Conservation (phyloP, 2,113 vertebrate species). For the Axis porcinus region DNA sequence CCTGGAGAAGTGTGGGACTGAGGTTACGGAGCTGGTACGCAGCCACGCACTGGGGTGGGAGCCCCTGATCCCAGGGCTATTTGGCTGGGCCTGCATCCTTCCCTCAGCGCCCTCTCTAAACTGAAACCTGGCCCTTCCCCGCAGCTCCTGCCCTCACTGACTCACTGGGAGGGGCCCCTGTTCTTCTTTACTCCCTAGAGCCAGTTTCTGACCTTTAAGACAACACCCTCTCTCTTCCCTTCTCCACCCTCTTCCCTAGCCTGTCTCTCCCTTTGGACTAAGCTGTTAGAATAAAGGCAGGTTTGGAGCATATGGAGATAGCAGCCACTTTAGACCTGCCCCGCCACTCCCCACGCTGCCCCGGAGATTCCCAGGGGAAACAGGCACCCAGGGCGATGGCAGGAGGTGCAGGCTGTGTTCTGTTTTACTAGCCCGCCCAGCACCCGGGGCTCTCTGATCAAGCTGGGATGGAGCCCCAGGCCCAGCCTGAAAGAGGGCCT, state of each 20-base stretch:
- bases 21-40: neutral
- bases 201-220: conserved; percentile 1
- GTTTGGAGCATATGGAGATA: neutral
- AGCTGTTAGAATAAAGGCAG: conserved; percentile 22
- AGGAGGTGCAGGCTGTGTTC: neutral
- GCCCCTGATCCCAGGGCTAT: neutral
- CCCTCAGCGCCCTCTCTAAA: neutral
- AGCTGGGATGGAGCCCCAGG: neutral
- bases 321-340: neutral
- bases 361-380: conserved; percentile 28
- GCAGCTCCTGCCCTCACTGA: conserved; percentile 47
- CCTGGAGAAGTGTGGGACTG: neutral
- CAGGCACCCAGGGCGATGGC: neutral
- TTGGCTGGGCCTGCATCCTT: neutral
- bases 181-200: conserved; percentile 7
- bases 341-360: neutral
- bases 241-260: neutral
- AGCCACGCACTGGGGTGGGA: neutral
- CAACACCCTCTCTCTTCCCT: neutral
- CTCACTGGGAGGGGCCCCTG: conserved; percentile 54
- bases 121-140: conserved; percentile 30
- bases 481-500: neutral
- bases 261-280: neutral
- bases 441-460: neutral
- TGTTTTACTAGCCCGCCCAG: neutral